phyloP scores from a whole-genome alignment of 2,113 vertebrate genomes.

The Tretioscincus oriximinensis region DNA sequence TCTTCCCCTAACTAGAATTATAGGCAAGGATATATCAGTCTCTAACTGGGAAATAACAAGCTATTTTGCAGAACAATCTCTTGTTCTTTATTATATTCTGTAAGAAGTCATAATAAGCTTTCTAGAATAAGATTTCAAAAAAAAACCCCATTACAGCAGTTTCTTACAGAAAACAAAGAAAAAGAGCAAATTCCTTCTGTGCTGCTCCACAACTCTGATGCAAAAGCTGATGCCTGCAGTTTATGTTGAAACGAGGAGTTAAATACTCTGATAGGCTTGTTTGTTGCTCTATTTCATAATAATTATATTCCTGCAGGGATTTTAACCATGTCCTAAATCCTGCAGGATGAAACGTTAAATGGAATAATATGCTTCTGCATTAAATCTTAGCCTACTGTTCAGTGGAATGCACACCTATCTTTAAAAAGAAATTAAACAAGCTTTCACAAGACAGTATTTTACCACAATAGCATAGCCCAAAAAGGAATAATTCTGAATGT shows the following conservation, averaged over 20 bases:
- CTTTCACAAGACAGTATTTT: neutral
- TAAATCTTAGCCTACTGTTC: neutral
- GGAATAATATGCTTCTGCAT: no score
- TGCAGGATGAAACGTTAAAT: neutral
- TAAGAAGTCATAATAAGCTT: neutral
- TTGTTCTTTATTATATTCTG: no score
- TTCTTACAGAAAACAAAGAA: neutral
- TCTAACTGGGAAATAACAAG: neutral
- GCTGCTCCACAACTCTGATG: neutral
- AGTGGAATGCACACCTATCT: neutral
- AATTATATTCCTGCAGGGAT: no score
- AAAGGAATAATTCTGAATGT: neutral
- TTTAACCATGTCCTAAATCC: no score
- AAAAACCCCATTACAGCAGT: neutral
- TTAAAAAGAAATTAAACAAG: neutral
- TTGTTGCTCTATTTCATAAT: no score
- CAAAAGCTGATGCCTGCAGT: neutral
- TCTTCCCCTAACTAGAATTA: neutral
- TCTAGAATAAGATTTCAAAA: neutral
- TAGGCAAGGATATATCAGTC: neutral
- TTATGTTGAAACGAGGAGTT: no score
- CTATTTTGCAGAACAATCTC: neutral
- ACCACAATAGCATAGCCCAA: neutral
- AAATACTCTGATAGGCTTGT: no score
- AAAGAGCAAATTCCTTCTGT: neutral